A percentile compares a stretch with the other conserved stretches of the same genome.
These are phyloP conservation scores for Lepidostoma basale DNA, from an alignment of 1,140 invertebrate species.

Conservation along the genomic window DNA sequence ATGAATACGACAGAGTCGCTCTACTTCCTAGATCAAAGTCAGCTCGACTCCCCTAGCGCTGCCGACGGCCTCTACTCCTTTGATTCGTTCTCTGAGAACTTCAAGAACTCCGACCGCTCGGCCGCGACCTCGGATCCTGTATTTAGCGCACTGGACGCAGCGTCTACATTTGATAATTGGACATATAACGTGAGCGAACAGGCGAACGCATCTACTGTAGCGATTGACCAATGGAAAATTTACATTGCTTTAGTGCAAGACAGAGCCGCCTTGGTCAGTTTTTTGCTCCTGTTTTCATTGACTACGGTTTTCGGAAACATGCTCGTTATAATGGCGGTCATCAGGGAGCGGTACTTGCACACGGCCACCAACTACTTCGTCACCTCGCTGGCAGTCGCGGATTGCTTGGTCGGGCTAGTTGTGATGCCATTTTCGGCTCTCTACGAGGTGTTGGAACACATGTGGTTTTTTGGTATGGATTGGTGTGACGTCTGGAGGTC, in stretches of 20 bases:
- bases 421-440: conserved; percentile 96
- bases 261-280: conserved; percentile 78
- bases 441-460: conserved; percentile 84
- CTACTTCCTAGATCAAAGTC: conserved; percentile 34
- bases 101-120: conserved; percentile 1
- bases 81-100: conserved; percentile 29
- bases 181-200: conserved; percentile 16
- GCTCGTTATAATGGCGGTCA: conserved; percentile 92
- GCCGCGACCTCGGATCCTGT: conserved; percentile 9
- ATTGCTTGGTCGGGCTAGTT: conserved; percentile 92
- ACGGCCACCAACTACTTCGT: conserved; percentile 99
- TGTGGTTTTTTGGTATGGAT: conserved; percentile 84
- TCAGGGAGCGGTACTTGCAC: conserved; percentile 86
- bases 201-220: conserved; percentile 40
- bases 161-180: conserved; percentile 32
- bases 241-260: conserved; percentile 64
- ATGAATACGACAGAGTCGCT: conserved; percentile 43
- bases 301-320: conserved; percentile 96
- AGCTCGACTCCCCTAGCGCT: conserved; percentile 36
- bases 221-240: conserved; percentile 54
- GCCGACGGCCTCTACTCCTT: conserved; percentile 39
- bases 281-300: conserved; percentile 88
- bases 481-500: conserved; percentile 98
- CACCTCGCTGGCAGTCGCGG: conserved; percentile 93
- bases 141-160: conserved; percentile 28